A percentile compares a stretch with the other conserved stretches of the same genome.
Evolutionary conservation across 2,113 vertebrate species (phyloP).

Genomic region (Tachysurus fulvidraco): DNA sequence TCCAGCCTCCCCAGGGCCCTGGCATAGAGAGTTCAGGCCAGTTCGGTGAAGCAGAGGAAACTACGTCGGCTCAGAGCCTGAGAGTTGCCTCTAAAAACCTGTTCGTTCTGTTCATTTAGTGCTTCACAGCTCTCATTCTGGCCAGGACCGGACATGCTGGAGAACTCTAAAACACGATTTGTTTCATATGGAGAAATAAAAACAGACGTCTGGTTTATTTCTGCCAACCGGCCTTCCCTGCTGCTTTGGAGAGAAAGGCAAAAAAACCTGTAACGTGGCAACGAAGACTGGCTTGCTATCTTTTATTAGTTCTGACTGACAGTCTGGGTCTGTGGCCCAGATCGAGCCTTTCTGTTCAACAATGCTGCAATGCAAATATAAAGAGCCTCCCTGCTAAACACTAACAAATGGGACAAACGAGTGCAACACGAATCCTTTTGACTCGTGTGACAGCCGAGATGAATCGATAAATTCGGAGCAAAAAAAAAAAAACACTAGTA

Average conservation of each 20-base stretch:
- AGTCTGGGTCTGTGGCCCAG: constrained; percentile 30
- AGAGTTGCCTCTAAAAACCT: background rate
- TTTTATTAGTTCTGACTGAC: constrained; percentile 57
- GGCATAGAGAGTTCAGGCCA: constrained; percentile 66
- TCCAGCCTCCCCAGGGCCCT: constrained; percentile 58
- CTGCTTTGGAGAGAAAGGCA: constrained; percentile 38
- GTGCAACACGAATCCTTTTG: constrained; percentile 35
- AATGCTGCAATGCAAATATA: constrained; percentile 58
- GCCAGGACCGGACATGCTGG: constrained; percentile 57
- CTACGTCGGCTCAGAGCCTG: background rate
- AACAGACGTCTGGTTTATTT: constrained; percentile 44
- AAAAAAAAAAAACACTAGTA: background rate
- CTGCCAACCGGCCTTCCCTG: constrained; percentile 50
- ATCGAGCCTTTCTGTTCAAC: constrained; percentile 30
- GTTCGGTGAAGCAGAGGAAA: constrained; percentile 49
- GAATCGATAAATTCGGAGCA: constrained; percentile 34
- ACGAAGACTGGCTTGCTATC: constrained; percentile 22
- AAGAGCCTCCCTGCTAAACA: constrained; percentile 47
- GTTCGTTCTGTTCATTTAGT: constrained; percentile 22
- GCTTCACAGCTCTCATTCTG: constrained; percentile 14
- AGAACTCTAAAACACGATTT: constrained; percentile 53
- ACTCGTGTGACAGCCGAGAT: constrained; percentile 31
- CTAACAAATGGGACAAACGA: constrained; percentile 40
- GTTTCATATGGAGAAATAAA: constrained; percentile 54
- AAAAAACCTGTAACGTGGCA: constrained; percentile 55